Conservation (phyloP, 2,797 vertebrate species). For the Synanceia verrucosa region DNA sequence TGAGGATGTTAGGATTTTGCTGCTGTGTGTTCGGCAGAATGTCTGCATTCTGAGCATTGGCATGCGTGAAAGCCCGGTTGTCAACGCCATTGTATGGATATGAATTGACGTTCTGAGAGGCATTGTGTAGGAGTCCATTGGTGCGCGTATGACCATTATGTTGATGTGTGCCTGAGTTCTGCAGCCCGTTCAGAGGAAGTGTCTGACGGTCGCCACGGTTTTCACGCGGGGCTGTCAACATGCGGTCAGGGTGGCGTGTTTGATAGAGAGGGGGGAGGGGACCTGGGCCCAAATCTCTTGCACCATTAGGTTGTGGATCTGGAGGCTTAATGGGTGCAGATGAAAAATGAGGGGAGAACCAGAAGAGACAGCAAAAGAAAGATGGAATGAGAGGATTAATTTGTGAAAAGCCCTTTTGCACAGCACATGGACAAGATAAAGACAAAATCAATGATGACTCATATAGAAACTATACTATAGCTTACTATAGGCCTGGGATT, state of each 20-base stretch:
- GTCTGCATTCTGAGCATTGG: conserved; percentile 48
- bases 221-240: conserved; percentile 32
- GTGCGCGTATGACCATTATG: conserved; percentile 52
- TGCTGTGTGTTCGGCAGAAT: conserved; percentile 42
- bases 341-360: conserved; percentile 44
- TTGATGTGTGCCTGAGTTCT: conserved; percentile 32
- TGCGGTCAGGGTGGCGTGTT: conserved; percentile 18
- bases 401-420: conserved; percentile 35
- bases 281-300: conserved; percentile 51
- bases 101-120: conserved; percentile 59
- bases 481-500: conserved; percentile 71
- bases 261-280: conserved; percentile 60
- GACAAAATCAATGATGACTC: conserved; percentile 53
- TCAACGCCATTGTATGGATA: conserved; percentile 66
- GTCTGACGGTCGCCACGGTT: conserved; percentile 30
- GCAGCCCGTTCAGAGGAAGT: conserved; percentile 32
- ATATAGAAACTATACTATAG: conserved; percentile 29
- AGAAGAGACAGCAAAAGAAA: conserved; percentile 50
- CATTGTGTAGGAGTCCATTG: conserved; percentile 50
- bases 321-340: conserved; percentile 63
- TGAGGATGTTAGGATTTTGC: conserved; percentile 75
- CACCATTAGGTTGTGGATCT: conserved; percentile 53
- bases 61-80: conserved; percentile 62
- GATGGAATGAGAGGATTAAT: conserved; percentile 37
- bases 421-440: conserved; percentile 45